phyloP scores from a whole-genome alignment of 37 sponge, comb jelly and placozoan genomes.

The Mnemiopsis leidyi region DNA sequence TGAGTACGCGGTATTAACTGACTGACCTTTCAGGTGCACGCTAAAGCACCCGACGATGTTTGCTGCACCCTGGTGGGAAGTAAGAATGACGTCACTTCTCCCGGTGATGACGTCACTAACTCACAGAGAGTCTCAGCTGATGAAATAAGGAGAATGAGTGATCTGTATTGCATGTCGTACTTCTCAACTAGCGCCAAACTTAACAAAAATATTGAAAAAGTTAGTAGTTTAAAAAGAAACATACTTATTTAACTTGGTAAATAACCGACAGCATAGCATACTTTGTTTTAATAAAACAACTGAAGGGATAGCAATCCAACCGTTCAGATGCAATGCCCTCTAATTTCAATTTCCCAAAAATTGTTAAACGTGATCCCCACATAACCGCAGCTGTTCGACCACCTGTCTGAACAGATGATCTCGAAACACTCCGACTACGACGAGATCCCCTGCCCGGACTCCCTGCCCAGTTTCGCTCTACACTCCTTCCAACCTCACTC shows the following conservation, averaged over 20 bases:
- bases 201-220: slow-evolving; percentile 24
- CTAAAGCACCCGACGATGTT: slow-evolving; percentile 25
- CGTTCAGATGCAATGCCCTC: no score
- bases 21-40: neutral
- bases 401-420: slow-evolving; percentile 52
- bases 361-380: no score
- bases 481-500: slow-evolving; percentile 66
- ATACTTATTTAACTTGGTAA: no score
- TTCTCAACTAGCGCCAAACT: slow-evolving; percentile 43
- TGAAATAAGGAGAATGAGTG: neutral
- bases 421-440: neutral
- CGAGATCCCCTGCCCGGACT: slow-evolving; percentile 33
- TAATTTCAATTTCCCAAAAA: no score
- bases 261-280: no score
- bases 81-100: neutral
- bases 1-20: no score
- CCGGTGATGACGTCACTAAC: neutral
- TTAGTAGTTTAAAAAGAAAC: neutral
- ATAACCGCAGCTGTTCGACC: slow-evolving; percentile 41
- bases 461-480: slow-evolving; percentile 41
- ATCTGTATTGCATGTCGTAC: slow-evolving; percentile 3
- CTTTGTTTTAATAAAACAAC: no score
- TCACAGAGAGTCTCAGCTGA: neutral
- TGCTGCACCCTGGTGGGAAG: neutral
- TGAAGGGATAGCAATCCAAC: no score